Evolutionary conservation across 2,888 invertebrate species (phyloP).

Genomic region (Allolobophora icterica): DNA sequence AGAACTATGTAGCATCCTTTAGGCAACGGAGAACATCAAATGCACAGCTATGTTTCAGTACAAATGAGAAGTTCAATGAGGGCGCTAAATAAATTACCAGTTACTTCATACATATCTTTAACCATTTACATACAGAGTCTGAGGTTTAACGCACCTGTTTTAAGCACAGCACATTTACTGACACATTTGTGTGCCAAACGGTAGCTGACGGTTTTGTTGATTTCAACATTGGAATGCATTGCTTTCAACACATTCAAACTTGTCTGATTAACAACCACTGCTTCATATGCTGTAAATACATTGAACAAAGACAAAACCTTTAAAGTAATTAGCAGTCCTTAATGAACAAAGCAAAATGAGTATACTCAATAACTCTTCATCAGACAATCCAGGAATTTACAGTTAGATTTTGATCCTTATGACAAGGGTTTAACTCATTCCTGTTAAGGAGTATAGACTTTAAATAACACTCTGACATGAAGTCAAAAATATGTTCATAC

Average conservation of each 20-base stretch:
- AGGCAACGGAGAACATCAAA: too few species aligned
- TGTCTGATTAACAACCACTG: not conserved
- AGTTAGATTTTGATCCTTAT: not conserved
- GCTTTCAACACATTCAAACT: not conserved
- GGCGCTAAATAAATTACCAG: not conserved
- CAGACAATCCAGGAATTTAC: not conserved
- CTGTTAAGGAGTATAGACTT: too few species aligned
- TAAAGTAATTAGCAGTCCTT: not conserved
- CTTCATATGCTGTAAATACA: conserved; percentile 14
- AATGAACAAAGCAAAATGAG: not conserved
- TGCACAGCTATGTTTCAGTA: too few species aligned
- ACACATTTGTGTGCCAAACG: not conserved
- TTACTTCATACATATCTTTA: not conserved
- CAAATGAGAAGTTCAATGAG: not conserved
- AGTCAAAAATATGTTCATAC: too few species aligned
- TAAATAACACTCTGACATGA: too few species aligned
- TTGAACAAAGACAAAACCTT: not conserved
- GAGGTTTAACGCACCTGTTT: not conserved
- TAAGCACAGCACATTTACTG: conserved; percentile 11
- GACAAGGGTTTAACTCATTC: too few species aligned
- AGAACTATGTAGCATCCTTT: too few species aligned
- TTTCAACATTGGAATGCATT: not conserved
- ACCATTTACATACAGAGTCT: not conserved
- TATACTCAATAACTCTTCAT: not conserved
- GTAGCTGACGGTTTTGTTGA: not conserved